Base-by-base conservation (phyloP, 2,888 invertebrate genomes). In the Synanthedon andrenaeformis region DNA sequence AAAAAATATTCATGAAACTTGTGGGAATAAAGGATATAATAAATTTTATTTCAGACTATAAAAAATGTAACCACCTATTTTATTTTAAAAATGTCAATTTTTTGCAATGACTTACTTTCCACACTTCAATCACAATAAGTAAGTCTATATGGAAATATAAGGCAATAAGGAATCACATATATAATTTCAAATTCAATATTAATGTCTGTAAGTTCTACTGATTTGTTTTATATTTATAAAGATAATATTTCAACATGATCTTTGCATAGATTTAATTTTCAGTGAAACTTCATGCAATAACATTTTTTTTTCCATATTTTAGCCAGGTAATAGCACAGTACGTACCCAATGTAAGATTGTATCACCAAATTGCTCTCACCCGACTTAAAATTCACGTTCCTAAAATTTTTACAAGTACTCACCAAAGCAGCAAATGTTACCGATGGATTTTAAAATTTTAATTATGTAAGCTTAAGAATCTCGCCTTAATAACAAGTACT, bases 351-450 rank as follows among this genome's bases (percentile, higher is more conserved):
- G 86, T 79, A 66, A 79, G 69, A 76, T 73, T 70, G 75, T 70
- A 77, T 75, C 83, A 77, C 85, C 83, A 71, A 77, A 79, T 76
- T 74, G 72, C 71, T 74, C 76, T 77, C 79, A 83, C 79, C 80
- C 70, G 70, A 70, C 78, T 75, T 77, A 73, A 73, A 67, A 66
- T 82, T 76, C 70, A 70, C 63, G 74, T 74, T 81, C 78, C 79
- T 80, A 82, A 79, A 83, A 81, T 79, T 80, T 76, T 76, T 74
- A 76, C 63, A 66, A 72, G 84, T 87, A 87, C 87, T 87, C 86
- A 87, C 87, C 87, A 70, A 83, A 79, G 80, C 85, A 82, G 85
- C 82, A 76, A 77, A 79, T 77, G 76, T 72, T 74, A 84, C 81
- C 80, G 80, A 76, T 76, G 85, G 67, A 74, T 76, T 72, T 73